Conservation (phyloP, 2,888 invertebrate genomes). For the Crioceris asparagi region DNA sequence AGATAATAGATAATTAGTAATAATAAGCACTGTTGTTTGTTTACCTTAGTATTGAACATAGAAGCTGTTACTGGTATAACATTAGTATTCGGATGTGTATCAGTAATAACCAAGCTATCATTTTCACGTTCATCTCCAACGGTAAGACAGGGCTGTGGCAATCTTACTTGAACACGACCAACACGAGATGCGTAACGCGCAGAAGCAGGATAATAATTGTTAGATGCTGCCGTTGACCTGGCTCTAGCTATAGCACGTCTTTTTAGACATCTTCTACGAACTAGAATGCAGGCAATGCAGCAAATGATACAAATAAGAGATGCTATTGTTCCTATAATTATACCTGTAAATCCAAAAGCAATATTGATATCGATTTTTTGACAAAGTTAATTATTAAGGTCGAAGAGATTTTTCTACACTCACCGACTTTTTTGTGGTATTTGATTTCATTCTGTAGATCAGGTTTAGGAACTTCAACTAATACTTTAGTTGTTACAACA, state of each 20-base stretch:
- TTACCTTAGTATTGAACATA: too few relatives aligned
- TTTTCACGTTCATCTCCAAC: too few relatives aligned
- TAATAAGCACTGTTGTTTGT: too few relatives aligned
- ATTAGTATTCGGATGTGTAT: too few relatives aligned
- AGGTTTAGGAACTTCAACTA: conserved; percentile 4
- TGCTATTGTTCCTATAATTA: conserved; percentile 41
- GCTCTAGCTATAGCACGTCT: conserved; percentile 24
- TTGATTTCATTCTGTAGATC: conserved; percentile 20
- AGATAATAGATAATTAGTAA: too few relatives aligned
- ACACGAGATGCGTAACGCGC: conserved; percentile 26
- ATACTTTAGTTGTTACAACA: conserved; percentile 7
- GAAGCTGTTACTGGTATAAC: too few relatives aligned
- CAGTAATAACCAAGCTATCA: too few relatives aligned
- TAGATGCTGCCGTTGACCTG: conserved; percentile 21
- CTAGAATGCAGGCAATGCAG: conserved; percentile 39
- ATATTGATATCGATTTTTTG: too few relatives aligned
- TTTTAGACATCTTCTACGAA: conserved; percentile 37
- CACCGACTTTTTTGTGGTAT: conserved; percentile 33
- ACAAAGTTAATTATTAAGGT: too few relatives aligned
- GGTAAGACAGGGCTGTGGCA: conserved; percentile 27
- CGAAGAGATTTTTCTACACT: conserved; percentile 5
- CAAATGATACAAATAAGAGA: conserved; percentile 38
- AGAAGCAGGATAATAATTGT: conserved; percentile 27
- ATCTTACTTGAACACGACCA: conserved; percentile 25
- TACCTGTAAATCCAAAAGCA: too few relatives aligned